Conservation (phyloP, 2,113 vertebrate species). For the Herpetotheres cachinnans region DNA sequence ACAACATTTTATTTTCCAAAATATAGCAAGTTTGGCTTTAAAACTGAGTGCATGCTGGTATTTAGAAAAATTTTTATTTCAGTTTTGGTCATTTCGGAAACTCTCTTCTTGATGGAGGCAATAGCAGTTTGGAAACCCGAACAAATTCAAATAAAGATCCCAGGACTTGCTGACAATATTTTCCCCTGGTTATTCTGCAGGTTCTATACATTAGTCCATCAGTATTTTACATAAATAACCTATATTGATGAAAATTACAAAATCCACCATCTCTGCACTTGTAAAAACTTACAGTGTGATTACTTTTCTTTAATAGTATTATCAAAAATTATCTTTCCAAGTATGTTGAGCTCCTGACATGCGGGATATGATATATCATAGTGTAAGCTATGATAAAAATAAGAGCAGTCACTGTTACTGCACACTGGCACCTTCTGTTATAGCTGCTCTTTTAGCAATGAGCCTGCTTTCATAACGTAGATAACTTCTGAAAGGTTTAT, state of each 20-base stretch:
- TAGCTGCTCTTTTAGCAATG: not conserved
- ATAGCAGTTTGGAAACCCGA: not conserved
- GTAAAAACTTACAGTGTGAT: not conserved
- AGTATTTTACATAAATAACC: not conserved
- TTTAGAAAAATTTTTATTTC: no score
- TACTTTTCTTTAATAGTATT: not conserved
- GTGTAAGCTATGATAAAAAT: not conserved
- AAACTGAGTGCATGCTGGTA: not conserved
- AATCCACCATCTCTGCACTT: not conserved
- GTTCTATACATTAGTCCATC: not conserved
- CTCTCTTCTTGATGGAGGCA: not conserved
- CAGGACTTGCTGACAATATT: not conserved
- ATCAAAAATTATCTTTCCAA: not conserved
- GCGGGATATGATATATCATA: not conserved
- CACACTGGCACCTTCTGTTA: not conserved
- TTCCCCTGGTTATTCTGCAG: not conserved
- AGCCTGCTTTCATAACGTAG: rapidly evolving
- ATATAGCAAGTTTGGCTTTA: not conserved
- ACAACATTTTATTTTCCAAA: not conserved
- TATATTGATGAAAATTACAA: not conserved
- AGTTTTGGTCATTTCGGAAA: not conserved
- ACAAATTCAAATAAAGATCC: not conserved
- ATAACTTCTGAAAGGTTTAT: not conserved
- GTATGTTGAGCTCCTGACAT: not conserved
- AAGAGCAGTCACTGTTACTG: not conserved